phyloP scores from a whole-genome alignment of 53 echinoderm and acorn worm genomes.

The Astropecten irregularis region DNA sequence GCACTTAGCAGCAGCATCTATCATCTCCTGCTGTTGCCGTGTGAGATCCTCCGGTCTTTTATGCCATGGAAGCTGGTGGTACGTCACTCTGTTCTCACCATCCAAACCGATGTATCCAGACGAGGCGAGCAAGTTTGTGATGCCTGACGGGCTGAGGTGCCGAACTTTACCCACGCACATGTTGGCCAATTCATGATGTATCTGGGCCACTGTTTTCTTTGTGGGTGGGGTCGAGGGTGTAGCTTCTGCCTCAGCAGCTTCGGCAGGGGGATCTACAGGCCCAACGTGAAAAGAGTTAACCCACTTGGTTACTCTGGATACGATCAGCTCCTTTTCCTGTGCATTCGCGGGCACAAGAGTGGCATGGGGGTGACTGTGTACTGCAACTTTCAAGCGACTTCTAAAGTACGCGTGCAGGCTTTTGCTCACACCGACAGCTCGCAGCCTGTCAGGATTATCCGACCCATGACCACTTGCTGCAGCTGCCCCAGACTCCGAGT shows the following conservation, averaged over 20 bases:
- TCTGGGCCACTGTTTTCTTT: not conserved
- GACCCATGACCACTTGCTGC: too few species aligned
- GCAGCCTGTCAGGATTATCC: not conserved
- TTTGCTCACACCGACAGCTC: conserved; percentile 8
- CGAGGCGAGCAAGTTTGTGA: conserved; percentile 5
- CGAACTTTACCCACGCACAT: conserved; percentile 36
- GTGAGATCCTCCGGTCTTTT: too few species aligned
- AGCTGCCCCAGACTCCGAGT: too few species aligned
- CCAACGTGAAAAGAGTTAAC: not conserved
- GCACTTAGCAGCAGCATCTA: too few species aligned
- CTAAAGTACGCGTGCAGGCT: not conserved
- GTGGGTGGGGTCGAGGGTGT: not conserved
- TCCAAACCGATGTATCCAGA: not conserved
- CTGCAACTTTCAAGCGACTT: conserved; percentile 2
- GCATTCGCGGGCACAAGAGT: not conserved
- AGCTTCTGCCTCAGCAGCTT: too few species aligned
- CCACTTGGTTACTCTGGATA: not conserved
- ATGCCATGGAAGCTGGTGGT: too few species aligned
- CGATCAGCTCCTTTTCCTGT: conserved; percentile 1
- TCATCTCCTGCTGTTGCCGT: too few species aligned
- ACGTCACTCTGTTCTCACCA: not conserved
- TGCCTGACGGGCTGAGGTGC: not conserved
- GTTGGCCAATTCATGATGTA: conserved; percentile 4
- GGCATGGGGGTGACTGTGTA: conserved; percentile 1
- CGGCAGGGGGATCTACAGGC: too few species aligned